These are phyloP conservation scores for Heteromormyrus szaboi DNA, from an alignment of 2,797 vertebrate genomes.

Conservation along the genomic window DNA sequence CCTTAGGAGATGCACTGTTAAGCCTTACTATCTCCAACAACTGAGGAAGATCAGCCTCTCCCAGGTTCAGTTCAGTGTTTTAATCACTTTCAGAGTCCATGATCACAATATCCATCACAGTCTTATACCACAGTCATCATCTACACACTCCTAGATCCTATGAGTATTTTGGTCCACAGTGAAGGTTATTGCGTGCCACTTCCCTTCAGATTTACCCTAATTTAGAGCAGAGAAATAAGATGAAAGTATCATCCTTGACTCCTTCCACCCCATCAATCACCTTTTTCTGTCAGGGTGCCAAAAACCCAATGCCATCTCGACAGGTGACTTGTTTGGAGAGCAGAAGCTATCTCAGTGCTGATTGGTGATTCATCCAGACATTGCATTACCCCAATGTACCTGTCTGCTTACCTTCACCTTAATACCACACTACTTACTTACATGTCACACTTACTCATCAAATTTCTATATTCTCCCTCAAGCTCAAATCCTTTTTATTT, in stretches of 20 bases:
- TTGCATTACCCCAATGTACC: neutral
- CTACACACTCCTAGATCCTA: neutral
- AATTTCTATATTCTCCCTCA: neutral
- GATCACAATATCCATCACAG: neutral
- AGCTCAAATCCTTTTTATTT: neutral
- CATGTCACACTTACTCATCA: neutral
- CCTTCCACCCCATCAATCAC: neutral
- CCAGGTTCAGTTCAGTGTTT: neutral
- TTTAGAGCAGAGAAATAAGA: neutral
- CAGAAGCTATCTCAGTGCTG: neutral
- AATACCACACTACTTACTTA: neutral
- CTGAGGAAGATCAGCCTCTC: neutral
- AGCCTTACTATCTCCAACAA: neutral
- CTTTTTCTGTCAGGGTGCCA: neutral
- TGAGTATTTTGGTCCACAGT: neutral
- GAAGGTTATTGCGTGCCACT: neutral
- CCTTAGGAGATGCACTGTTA: too few relatives aligned
- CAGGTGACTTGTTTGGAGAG: too few relatives aligned
- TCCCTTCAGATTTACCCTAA: neutral
- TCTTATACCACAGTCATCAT: neutral
- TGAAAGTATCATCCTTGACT: neutral
- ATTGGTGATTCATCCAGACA: neutral
- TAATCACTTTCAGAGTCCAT: neutral
- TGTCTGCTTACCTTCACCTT: neutral
- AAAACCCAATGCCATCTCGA: neutral